Conservation (phyloP, 2,797 vertebrate species). For the Eremophila alpestris region DNA sequence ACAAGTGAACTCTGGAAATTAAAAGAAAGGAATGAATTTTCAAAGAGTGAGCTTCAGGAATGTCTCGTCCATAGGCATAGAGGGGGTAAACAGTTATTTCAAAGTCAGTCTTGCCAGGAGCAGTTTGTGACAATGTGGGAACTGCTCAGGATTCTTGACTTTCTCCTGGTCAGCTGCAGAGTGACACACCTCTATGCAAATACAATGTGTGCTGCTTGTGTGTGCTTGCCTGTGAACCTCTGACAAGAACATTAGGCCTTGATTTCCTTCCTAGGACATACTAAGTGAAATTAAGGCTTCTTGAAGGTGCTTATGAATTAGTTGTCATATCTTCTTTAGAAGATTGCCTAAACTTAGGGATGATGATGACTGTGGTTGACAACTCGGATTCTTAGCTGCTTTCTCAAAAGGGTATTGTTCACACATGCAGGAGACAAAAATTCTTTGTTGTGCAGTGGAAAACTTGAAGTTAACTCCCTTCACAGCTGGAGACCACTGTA, state of each 20-base stretch:
- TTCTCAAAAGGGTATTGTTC: background rate
- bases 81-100: background rate
- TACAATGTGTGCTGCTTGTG: rapidly evolving
- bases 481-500: background rate
- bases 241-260: background rate
- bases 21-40: background rate
- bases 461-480: background rate
- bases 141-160: background rate
- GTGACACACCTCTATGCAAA: background rate
- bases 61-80: background rate
- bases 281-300: background rate
- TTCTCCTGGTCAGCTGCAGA: background rate
- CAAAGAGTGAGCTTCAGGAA: background rate
- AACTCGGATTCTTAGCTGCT: background rate
- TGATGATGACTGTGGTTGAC: background rate
- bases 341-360: background rate
- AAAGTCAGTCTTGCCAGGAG: background rate
- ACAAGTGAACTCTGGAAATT: background rate
- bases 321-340: background rate
- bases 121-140: background rate
- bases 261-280: background rate
- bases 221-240: background rate
- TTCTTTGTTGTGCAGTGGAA: background rate
- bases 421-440: background rate
- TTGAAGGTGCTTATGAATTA: background rate